Evolutionary conservation across 1,140 invertebrate genomes (phyloP).

Genomic region (Cataglyphis hispanica): DNA sequence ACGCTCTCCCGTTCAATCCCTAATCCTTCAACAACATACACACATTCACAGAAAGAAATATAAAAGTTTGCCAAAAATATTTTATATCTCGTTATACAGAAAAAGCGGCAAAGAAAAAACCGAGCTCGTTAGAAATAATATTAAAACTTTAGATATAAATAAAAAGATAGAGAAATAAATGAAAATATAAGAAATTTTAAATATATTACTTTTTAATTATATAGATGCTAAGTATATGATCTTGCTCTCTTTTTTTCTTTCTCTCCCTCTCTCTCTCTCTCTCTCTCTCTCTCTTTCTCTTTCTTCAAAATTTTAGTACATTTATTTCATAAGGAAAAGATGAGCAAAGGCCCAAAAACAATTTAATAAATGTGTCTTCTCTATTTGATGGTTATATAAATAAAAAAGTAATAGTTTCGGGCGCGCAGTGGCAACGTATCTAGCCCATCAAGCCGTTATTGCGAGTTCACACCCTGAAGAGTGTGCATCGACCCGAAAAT

Average conservation of each 20-base stretch:
- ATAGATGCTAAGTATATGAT: no score
- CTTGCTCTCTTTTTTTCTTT: no score
- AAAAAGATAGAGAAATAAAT: background rate
- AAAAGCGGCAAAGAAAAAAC: background rate
- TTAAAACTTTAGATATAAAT: background rate
- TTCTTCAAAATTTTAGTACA: background rate
- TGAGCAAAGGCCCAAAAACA: background rate
- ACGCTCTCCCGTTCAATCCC: background rate
- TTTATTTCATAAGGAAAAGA: background rate
- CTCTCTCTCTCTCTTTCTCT: no score
- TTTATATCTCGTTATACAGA: background rate
- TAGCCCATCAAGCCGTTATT: constrained; percentile 41
- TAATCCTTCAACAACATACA: constrained; percentile 28
- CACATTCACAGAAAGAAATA: background rate
- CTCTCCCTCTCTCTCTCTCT: no score
- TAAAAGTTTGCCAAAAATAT: constrained; percentile 44
- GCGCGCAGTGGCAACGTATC: constrained; percentile 24
- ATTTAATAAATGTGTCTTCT: constrained; percentile 4
- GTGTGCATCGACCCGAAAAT: constrained; percentile 49
- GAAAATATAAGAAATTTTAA: background rate
- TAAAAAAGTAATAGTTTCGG: constrained; percentile 28
- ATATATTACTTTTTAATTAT: background rate
- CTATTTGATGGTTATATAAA: background rate
- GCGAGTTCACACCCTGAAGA: constrained; percentile 46
- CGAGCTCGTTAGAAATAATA: background rate